A percentile compares a stretch with the other conserved stretches of the same genome.
Conservation (phyloP, 2,113 vertebrate genomes). For the Manacus vitellinus region DNA sequence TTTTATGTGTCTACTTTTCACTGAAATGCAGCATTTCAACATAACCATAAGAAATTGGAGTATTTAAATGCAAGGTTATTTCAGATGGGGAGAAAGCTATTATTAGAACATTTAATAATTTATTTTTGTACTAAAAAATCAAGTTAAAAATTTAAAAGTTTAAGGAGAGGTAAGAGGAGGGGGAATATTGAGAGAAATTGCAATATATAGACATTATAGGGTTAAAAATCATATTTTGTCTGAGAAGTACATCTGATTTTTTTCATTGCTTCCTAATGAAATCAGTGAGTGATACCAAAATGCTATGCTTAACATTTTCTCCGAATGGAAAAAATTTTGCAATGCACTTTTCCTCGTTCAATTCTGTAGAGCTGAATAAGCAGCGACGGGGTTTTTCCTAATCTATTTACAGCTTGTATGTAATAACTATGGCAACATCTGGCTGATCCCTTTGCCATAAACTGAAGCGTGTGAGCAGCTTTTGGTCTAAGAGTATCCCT, state of each 20-base stretch:
- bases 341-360: not conserved
- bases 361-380: not conserved
- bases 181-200: not conserved
- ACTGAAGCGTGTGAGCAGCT: not conserved
- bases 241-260: not conserved
- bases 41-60: not conserved
- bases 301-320: not conserved
- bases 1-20: not conserved
- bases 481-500: not conserved
- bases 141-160: not conserved
- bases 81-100: not conserved
- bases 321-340: conserved; percentile 11
- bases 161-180: not conserved
- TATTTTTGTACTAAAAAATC: not conserved
- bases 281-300: not conserved
- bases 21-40: not conserved
- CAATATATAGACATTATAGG: not conserved
- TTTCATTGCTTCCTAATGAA: not conserved
- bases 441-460: not conserved
- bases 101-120: not conserved
- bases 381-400: not conserved
- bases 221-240: not conserved
- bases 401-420: not conserved
- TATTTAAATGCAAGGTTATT: not conserved
- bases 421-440: conserved; percentile 15